Conservation (phyloP, 2,888 invertebrate genomes). For the Thyatira batis region DNA sequence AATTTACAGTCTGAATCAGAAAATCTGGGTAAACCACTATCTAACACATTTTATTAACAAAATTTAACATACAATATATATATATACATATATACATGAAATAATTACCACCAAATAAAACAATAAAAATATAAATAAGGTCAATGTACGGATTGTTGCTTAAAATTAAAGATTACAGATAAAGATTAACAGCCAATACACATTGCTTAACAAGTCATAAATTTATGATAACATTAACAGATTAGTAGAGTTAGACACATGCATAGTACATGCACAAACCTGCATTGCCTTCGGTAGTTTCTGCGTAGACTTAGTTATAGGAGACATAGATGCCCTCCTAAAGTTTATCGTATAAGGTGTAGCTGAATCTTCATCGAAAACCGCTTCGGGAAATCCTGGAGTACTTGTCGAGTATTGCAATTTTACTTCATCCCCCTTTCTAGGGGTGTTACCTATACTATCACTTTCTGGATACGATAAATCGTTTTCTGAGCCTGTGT, state of each 20-base stretch:
- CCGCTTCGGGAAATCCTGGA: conserved; percentile 60
- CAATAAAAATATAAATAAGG: not conserved
- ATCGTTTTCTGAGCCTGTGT: conserved; percentile 56
- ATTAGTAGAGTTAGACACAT: not conserved
- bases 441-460: conserved; percentile 50
- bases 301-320: conserved; percentile 93
- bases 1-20: no score
- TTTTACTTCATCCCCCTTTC: conserved; percentile 42
- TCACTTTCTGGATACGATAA: conserved; percentile 34
- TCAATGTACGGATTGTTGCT: not conserved
- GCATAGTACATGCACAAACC: conserved; percentile 61
- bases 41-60: no score
- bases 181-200: conserved; percentile 1
- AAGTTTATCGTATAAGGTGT: conserved; percentile 74
- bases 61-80: no score
- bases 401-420: conserved; percentile 73
- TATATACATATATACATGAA: no score
- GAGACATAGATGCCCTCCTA: conserved; percentile 91
- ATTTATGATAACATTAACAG: conserved; percentile 3
- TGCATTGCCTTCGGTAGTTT: conserved; percentile 94
- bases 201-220: conserved; percentile 3
- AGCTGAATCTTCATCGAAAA: conserved; percentile 57
- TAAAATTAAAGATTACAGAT: conserved; percentile 2
- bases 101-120: conserved; percentile 23
- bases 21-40: no score